These are phyloP conservation scores for Scaptomyza reducta DNA, from an alignment of 2,888 invertebrate species.

Conservation along the genomic window DNA sequence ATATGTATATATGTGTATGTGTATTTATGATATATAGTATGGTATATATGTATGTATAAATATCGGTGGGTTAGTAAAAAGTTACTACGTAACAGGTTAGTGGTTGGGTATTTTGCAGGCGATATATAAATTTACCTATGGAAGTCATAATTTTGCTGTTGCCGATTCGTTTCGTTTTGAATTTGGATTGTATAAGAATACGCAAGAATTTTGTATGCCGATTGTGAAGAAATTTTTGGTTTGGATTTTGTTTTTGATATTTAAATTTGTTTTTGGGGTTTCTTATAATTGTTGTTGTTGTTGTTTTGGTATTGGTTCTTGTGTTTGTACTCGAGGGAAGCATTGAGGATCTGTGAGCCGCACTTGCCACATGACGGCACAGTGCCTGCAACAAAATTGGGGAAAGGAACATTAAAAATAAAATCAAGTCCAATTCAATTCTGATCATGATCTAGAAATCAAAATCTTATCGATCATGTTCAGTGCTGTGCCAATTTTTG, in stretches of 20 bases:
- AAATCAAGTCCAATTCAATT: constrained; percentile 1
- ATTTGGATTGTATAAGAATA: constrained; percentile 48
- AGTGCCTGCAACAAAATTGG: constrained; percentile 32
- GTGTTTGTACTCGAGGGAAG: constrained; percentile 43
- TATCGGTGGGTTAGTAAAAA: constrained; percentile 13
- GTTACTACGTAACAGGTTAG: constrained; percentile 14
- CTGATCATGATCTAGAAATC: neutral
- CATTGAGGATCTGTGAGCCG: constrained; percentile 46
- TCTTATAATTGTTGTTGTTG: constrained; percentile 24
- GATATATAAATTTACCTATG: constrained; percentile 81
- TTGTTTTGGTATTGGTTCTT: constrained; percentile 15
- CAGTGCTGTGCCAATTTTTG: neutral
- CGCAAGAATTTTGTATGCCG: constrained; percentile 57
- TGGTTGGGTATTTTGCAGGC: constrained; percentile 26
- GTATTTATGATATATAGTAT: neutral
- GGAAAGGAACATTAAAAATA: neutral
- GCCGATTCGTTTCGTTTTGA: constrained; percentile 67
- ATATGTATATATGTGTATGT: neutral
- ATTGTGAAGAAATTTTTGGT: constrained; percentile 36
- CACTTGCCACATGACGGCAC: constrained; percentile 56
- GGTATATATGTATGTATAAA: neutral
- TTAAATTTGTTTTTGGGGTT: constrained; percentile 16
- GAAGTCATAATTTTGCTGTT: constrained; percentile 83
- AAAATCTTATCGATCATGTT: too few relatives aligned
- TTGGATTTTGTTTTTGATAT: constrained; percentile 24